These are phyloP conservation scores for Dicrostonyx torquatus DNA, from an alignment of 2,797 vertebrate species.

Conservation along the genomic window DNA sequence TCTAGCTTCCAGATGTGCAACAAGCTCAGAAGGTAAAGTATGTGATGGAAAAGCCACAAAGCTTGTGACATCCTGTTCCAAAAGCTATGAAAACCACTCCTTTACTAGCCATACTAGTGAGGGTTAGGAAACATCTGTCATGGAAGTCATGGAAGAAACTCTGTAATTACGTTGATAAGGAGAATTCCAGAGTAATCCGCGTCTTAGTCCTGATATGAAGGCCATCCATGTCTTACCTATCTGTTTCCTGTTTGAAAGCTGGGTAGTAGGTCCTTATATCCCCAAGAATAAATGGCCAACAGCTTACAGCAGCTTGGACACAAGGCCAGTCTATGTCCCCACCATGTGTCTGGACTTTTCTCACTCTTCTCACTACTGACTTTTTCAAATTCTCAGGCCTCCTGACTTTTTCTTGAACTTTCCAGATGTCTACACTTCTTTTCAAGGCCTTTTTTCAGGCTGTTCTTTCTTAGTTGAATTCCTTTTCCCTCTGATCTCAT, in stretches of 20 bases:
- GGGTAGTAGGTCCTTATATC: background rate
- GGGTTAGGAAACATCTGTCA: background rate
- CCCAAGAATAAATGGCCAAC: background rate
- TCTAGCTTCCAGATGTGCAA: background rate
- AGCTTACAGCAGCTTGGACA: background rate
- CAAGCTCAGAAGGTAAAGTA: background rate
- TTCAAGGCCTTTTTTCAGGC: background rate
- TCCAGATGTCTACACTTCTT: too few species aligned
- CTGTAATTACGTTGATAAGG: background rate
- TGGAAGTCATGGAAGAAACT: background rate
- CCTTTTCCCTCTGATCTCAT: background rate
- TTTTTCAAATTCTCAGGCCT: background rate
- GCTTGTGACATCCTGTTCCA: background rate
- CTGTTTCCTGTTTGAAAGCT: background rate
- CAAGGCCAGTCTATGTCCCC: rapidly evolving
- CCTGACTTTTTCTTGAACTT: background rate
- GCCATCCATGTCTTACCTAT: background rate
- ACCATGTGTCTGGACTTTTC: background rate
- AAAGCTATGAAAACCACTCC: background rate
- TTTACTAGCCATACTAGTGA: too few species aligned
- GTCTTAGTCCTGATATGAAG: background rate
- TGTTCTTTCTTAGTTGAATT: background rate
- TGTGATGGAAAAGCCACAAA: background rate
- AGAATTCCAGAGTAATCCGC: background rate
- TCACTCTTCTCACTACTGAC: background rate